These are phyloP conservation scores for Xenopus tropicalis DNA, from an alignment of 2,113 vertebrate species.

Conservation along the genomic window UCB_Xtro_10.0 CM004446.2:75428001-75428500, in stretches of 20 bases:
- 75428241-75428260: slow-evolving; percentile 66
- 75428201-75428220: slow-evolving; percentile 65
- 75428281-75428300: slow-evolving; percentile 74
- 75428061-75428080: too few relatives aligned
- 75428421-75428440: too few relatives aligned
- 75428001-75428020: too few relatives aligned
- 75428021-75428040: too few relatives aligned
- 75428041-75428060: too few relatives aligned
- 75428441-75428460: too few relatives aligned
- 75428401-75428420: too few relatives aligned
- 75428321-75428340: slow-evolving; percentile 66
- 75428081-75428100: neutral
- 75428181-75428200: slow-evolving; percentile 81
- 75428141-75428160: slow-evolving; percentile 77
- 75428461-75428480: too few relatives aligned
- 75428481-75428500: too few relatives aligned
- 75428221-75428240: slow-evolving; percentile 58
- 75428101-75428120: neutral
- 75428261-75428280: slow-evolving; percentile 61
- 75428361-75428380: slow-evolving; percentile 59
- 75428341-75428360: slow-evolving; percentile 71
- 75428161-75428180: slow-evolving; percentile 66
- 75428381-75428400: slow-evolving; percentile 45
- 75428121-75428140: slow-evolving; percentile 63
- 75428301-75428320: slow-evolving; percentile 62